These are phyloP conservation scores for Teinopalpus imperialis DNA, from an alignment of 2,888 invertebrate genomes.

Conservation along the genomic window DNA sequence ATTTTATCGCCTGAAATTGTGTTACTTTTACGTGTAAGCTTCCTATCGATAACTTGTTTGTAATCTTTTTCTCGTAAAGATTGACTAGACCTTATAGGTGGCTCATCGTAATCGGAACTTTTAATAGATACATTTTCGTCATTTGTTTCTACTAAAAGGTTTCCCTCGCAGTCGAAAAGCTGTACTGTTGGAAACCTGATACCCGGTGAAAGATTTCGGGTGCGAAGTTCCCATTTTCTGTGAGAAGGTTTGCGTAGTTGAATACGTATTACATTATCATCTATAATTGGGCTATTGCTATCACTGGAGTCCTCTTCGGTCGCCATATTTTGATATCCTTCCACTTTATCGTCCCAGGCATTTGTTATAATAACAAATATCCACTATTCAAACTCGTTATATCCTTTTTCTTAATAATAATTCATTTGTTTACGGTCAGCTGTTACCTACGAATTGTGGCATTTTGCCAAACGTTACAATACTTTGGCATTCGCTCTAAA, in stretches of 20 bases:
- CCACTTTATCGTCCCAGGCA: slow-evolving; percentile 36
- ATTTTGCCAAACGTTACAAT: slow-evolving; percentile 61
- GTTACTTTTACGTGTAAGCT: slow-evolving; percentile 63
- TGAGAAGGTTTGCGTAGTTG: slow-evolving; percentile 83
- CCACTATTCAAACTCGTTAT: slow-evolving; percentile 42
- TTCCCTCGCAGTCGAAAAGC: slow-evolving; percentile 84
- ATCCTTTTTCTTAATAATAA: slow-evolving; percentile 49
- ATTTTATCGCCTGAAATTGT: slow-evolving; percentile 69
- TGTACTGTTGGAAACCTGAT: slow-evolving; percentile 83
- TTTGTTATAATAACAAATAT: slow-evolving; percentile 32
- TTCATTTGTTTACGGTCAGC: slow-evolving; percentile 79
- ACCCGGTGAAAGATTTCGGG: slow-evolving; percentile 83
- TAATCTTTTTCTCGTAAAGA: slow-evolving; percentile 68
- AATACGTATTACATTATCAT: slow-evolving; percentile 82
- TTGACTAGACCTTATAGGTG: slow-evolving; percentile 50
- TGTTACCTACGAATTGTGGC: slow-evolving; percentile 65
- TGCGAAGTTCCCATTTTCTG: slow-evolving; percentile 85
- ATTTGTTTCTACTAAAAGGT: slow-evolving; percentile 83
- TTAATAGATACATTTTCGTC: slow-evolving; percentile 78
- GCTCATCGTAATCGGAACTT: slow-evolving; percentile 61
- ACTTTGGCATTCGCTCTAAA: slow-evolving; percentile 66
- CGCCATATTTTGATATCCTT: slow-evolving; percentile 53
- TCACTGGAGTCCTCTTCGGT: slow-evolving; percentile 59
- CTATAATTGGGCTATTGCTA: slow-evolving; percentile 71
- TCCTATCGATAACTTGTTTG: slow-evolving; percentile 59